Percentiles rank a stretch among this genome's conserved stretches.
Evolutionary conservation across 2,797 vertebrate species (phyloP).

Genomic region (Poecile montanus): DNA sequence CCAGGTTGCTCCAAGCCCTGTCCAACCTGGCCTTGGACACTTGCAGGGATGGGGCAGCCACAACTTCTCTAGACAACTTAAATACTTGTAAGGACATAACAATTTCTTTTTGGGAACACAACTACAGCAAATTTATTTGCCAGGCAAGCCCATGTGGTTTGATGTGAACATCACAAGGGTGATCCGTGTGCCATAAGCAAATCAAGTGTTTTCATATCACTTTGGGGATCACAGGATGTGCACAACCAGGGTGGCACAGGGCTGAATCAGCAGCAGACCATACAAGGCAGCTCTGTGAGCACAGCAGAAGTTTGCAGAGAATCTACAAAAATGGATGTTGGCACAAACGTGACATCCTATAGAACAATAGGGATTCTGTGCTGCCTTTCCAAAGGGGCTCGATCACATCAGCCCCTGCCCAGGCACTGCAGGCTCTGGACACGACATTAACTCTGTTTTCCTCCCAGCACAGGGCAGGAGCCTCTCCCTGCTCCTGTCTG

Average conservation of each 20-base stretch:
- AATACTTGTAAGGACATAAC: not conserved
- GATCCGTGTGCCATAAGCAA: not conserved
- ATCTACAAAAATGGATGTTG: constrained; percentile 35
- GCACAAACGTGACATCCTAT: not conserved
- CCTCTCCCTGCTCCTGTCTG: not conserved
- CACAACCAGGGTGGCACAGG: not conserved
- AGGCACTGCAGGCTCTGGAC: not conserved
- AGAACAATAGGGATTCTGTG: not conserved
- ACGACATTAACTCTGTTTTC: not conserved
- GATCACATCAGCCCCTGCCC: not conserved
- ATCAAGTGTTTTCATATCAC: not conserved
- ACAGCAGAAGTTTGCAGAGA: not conserved
- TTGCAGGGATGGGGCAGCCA: not conserved
- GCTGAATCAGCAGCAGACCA: not conserved
- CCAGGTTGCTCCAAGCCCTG: not conserved
- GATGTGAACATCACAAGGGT: not conserved
- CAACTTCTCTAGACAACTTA: not conserved
- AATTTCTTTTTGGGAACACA: not conserved
- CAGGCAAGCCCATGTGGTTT: not conserved
- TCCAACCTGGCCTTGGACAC: not conserved
- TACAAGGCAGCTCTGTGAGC: constrained; percentile 24
- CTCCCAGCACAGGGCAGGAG: not conserved
- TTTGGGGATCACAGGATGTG: not conserved
- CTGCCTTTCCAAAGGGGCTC: not conserved
- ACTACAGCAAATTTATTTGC: not conserved